These are phyloP conservation scores for Trissonchulus latispiculum DNA, from an alignment of 2,888 invertebrate species.

Conservation along the genomic window DNA sequence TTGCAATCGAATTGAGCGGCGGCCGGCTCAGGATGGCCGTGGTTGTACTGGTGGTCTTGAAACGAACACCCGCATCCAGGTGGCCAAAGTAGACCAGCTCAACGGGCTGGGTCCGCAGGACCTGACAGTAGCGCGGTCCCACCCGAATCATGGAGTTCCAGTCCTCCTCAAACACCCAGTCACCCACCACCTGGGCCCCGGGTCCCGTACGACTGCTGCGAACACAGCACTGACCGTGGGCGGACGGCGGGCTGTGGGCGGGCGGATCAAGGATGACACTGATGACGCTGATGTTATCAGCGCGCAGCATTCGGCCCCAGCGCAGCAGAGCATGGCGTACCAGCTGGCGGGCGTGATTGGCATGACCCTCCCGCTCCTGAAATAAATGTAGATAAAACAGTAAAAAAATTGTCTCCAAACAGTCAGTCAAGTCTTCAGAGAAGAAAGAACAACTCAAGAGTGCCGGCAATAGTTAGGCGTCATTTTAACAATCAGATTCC, in stretches of 20 bases:
- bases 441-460: background rate
- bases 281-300: conserved; percentile 91
- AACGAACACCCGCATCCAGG: conserved; percentile 3
- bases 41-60: background rate
- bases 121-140: background rate
- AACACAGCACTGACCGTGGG: background rate
- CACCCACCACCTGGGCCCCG: background rate
- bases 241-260: conserved; percentile 38
- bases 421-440: background rate
- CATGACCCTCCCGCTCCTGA: conserved; percentile 25
- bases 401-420: background rate
- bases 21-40: background rate
- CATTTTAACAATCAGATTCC: no score
- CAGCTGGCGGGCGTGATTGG: conserved; percentile 77
- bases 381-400: background rate
- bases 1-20: background rate
- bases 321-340: conserved; percentile 69
- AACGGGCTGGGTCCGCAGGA: conserved; percentile 19
- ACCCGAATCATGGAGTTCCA: background rate
- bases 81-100: conserved; percentile 23
- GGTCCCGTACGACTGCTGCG: background rate
- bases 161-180: background rate
- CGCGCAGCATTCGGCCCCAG: conserved; percentile 71
- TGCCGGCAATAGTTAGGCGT: no score
- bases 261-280: conserved; percentile 81